Evolutionary conservation across 2,888 invertebrate genomes (phyloP).

Genomic region (Phytoseiulus persimilis): DNA sequence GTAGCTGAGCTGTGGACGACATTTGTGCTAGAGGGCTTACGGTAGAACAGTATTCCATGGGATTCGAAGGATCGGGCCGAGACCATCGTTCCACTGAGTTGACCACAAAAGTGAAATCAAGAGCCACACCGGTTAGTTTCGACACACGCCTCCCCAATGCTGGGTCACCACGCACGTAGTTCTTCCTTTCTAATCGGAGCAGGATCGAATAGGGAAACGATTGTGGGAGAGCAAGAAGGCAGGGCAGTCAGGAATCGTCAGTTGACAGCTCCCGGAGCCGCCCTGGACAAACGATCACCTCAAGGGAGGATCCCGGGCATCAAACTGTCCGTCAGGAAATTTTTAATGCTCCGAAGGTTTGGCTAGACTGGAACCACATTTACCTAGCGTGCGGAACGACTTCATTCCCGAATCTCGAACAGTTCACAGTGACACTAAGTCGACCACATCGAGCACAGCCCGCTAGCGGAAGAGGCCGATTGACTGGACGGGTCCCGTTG

Average conservation of each 20-base stretch:
- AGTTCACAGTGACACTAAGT: not conserved
- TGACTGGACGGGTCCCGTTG: not conserved
- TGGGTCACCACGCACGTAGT: conserved; percentile 36
- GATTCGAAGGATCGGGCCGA: conserved; percentile 72
- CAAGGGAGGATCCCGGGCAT: too few species aligned
- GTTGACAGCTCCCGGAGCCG: too few species aligned
- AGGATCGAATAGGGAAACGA: not conserved
- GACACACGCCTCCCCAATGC: conserved; percentile 7
- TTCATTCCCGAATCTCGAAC: not conserved
- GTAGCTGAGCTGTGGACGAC: conserved; percentile 53
- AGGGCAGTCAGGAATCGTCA: too few species aligned
- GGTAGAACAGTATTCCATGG: conserved; percentile 75
- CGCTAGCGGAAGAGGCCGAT: not conserved
- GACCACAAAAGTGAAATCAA: not conserved
- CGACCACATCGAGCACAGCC: not conserved
- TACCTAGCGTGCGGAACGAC: not conserved
- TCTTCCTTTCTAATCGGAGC: not conserved
- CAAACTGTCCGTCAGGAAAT: too few species aligned
- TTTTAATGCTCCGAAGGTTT: not conserved
- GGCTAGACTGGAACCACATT: not conserved
- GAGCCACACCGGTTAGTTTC: conserved; percentile 26
- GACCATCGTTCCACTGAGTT: not conserved
- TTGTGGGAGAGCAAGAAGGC: too few species aligned
- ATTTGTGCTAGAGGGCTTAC: conserved; percentile 70
- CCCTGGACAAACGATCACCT: too few species aligned